Evolutionary conservation across 2,888 invertebrate genomes (phyloP).

Genomic region (Trimorus sp.): DNA sequence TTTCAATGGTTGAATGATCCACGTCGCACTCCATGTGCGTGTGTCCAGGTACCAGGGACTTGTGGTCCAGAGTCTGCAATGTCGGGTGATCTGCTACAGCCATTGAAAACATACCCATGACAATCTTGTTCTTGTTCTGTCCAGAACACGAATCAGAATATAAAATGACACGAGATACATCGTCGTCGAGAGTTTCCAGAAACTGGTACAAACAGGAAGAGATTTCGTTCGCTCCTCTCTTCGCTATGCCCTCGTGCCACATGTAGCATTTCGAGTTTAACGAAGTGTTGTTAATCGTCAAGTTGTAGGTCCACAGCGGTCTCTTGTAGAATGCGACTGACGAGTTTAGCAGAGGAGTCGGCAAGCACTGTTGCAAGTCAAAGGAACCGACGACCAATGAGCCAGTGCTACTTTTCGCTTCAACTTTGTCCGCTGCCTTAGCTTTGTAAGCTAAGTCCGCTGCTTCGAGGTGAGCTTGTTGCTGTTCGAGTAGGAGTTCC

Average conservation of each 20-base stretch:
- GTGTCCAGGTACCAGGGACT: slow-evolving; percentile 46
- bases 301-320: slow-evolving; percentile 71
- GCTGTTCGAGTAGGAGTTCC: too few relatives aligned
- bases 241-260: slow-evolving; percentile 71
- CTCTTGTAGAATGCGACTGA: too few relatives aligned
- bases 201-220: slow-evolving; percentile 64
- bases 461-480: too few relatives aligned
- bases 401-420: too few relatives aligned
- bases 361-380: too few relatives aligned
- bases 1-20: slow-evolving; percentile 41
- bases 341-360: too few relatives aligned
- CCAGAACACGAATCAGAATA: slow-evolving; percentile 68
- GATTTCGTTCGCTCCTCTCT: slow-evolving; percentile 70
- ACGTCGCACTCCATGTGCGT: slow-evolving; percentile 48
- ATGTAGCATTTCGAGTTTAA: slow-evolving; percentile 67
- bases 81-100: slow-evolving; percentile 34
- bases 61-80: slow-evolving; percentile 42
- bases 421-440: too few relatives aligned
- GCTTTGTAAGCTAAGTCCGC: too few relatives aligned
- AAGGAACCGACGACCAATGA: too few relatives aligned
- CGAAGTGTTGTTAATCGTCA: slow-evolving; percentile 68
- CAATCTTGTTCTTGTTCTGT: slow-evolving; percentile 69
- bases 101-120: slow-evolving; percentile 65
- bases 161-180: slow-evolving; percentile 48
- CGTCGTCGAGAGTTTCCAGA: slow-evolving; percentile 39